A percentile compares a stretch with the other conserved stretches of the same genome.
These are phyloP conservation scores for Gerris buenoi DNA, from an alignment of 1,140 invertebrate genomes.

Conservation along the genomic window DNA sequence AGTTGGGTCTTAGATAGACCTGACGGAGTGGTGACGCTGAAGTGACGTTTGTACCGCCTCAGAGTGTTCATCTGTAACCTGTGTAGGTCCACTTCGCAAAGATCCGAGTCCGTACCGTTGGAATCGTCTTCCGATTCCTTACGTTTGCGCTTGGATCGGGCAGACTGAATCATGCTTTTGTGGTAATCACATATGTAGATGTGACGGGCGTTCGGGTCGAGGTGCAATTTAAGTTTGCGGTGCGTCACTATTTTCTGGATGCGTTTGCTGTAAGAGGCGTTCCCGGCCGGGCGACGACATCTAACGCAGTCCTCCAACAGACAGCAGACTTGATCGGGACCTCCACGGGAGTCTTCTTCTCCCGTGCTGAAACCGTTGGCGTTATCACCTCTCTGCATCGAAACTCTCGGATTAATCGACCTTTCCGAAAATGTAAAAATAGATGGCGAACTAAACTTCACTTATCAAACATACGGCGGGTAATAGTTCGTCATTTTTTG, in stretches of 20 bases:
- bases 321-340: slow-evolving; percentile 81
- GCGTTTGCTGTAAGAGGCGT: slow-evolving; percentile 90
- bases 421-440: too few species aligned
- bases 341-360: slow-evolving; percentile 69
- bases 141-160: slow-evolving; percentile 66
- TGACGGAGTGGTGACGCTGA: slow-evolving; percentile 75
- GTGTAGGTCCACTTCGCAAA: slow-evolving; percentile 82
- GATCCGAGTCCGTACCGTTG: slow-evolving; percentile 60
- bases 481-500: too few species aligned
- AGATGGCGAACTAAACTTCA: too few species aligned
- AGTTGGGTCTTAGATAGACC: slow-evolving; percentile 88
- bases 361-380: slow-evolving; percentile 80
- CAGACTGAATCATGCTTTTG: slow-evolving; percentile 86
- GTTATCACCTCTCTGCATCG: slow-evolving; percentile 18
- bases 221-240: slow-evolving; percentile 71
- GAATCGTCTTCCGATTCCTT: slow-evolving; percentile 88
- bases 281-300: slow-evolving; percentile 74
- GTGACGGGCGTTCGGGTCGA: slow-evolving; percentile 68
- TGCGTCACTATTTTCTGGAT: slow-evolving; percentile 93
- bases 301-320: slow-evolving; percentile 75
- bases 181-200: slow-evolving; percentile 95
- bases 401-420: too few species aligned
- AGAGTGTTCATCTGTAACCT: slow-evolving; percentile 86
- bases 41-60: slow-evolving; percentile 82
- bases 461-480: too few species aligned